Conservation (phyloP, 2,888 invertebrate species). For the Ypsolopha scabrella region DNA sequence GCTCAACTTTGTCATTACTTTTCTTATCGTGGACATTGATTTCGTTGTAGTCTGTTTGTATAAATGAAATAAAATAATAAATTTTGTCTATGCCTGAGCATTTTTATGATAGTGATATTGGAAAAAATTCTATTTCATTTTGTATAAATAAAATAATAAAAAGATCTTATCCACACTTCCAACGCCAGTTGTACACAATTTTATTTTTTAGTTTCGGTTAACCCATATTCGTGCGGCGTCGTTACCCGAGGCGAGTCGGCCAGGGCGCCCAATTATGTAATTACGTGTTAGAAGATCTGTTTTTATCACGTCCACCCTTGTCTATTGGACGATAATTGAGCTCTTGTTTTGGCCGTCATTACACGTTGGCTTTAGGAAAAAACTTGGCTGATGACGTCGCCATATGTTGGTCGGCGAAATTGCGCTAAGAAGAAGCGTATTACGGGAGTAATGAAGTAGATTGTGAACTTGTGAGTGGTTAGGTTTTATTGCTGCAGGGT, state of each 20-base stretch:
- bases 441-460: too few species aligned
- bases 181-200: conserved; percentile 13
- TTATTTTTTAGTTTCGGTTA: conserved; percentile 48
- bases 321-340: conserved; percentile 64
- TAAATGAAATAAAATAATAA: too few species aligned
- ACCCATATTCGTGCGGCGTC: conserved; percentile 63
- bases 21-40: too few species aligned
- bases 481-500: too few species aligned
- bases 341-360: conserved; percentile 58
- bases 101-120: background rate
- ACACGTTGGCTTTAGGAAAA: conserved; percentile 19
- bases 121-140: too few species aligned
- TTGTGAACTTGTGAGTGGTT: too few species aligned
- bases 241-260: conserved; percentile 46
- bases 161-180: conserved; percentile 20
- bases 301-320: conserved; percentile 70
- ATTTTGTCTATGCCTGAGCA: too few species aligned
- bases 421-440: too few species aligned
- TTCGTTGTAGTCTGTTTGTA: too few species aligned
- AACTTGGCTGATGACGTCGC: conserved; percentile 13
- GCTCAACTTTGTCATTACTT: too few species aligned
- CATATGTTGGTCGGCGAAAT: conserved; percentile 20
- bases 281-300: conserved; percentile 69
- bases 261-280: conserved; percentile 66
- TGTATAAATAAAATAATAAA: background rate